phyloP scores from a whole-genome alignment of 2,797 vertebrate species.

The Anolis apletophallus region DNA sequence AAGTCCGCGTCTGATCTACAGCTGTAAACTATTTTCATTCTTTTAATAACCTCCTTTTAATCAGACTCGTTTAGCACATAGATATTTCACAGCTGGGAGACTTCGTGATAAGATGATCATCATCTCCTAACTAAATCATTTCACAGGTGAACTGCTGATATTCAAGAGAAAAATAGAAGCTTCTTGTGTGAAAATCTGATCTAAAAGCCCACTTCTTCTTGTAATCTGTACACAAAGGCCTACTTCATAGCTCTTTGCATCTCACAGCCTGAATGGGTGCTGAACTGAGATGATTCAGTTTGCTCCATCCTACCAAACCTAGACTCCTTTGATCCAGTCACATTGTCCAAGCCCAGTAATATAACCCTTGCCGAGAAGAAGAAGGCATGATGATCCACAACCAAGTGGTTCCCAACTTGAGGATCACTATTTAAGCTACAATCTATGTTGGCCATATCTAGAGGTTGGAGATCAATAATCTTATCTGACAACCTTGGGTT shows the following conservation, averaged over 20 bases:
- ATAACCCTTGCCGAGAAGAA: neutral
- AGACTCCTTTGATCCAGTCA: neutral
- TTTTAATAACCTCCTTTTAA: slow-evolving; percentile 35
- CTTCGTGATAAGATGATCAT: slow-evolving; percentile 33
- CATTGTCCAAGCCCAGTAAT: neutral
- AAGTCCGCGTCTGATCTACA: slow-evolving; percentile 2
- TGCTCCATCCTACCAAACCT: neutral
- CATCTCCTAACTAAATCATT: slow-evolving; percentile 43
- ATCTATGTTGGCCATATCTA: neutral
- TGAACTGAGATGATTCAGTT: neutral
- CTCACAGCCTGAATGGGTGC: neutral
- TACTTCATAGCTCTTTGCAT: neutral
- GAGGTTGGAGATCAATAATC: neutral
- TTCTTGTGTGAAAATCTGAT: slow-evolving; percentile 15
- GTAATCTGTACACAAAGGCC: neutral
- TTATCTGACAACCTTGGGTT: neutral
- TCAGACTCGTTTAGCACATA: slow-evolving; percentile 20
- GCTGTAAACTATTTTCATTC: slow-evolving; percentile 1
- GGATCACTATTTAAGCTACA: neutral
- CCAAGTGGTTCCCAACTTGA: neutral
- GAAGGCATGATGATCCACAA: neutral
- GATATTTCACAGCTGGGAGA: slow-evolving; percentile 33
- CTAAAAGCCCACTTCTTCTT: neutral
- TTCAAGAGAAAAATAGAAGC: slow-evolving; percentile 8
- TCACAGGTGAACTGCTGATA: neutral